Conservation (phyloP, 2,797 vertebrate genomes). For the Pipistrellus kuhlii region DNA sequence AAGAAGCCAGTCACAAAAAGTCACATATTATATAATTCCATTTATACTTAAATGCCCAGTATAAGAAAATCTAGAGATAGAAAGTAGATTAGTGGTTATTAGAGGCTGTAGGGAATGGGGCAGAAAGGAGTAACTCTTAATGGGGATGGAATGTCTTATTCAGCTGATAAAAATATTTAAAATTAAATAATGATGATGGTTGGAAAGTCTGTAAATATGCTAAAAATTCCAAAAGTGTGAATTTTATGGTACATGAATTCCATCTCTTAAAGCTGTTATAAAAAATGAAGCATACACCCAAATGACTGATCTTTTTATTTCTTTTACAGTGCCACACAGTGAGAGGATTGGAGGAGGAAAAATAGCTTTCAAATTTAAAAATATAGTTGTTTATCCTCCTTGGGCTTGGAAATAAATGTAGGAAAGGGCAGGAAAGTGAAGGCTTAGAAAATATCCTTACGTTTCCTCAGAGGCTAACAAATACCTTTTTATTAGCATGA, state of each 20-base stretch:
- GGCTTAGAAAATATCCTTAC: neutral
- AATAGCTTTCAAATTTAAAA: neutral
- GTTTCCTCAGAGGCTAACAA: neutral
- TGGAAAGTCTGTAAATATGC: neutral
- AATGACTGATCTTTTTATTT: neutral
- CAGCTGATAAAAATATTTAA: neutral
- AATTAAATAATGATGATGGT: neutral
- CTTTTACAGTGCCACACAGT: neutral
- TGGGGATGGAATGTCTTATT: neutral
- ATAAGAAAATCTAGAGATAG: neutral
- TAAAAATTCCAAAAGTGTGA: neutral
- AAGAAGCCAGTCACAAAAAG: neutral
- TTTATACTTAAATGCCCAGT: neutral
- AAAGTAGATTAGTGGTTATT: neutral
- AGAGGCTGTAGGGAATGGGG: neutral
- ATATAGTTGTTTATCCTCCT: neutral
- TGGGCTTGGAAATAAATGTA: neutral
- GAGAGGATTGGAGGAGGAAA: neutral
- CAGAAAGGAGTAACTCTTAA: neutral
- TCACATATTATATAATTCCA: neutral
- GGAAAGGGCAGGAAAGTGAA: neutral
- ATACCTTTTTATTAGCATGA: neutral
- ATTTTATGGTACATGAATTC: neutral
- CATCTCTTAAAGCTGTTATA: neutral
- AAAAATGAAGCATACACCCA: neutral